phyloP scores from a whole-genome alignment of 2,113 vertebrate genomes.

The Turnix velox region DNA sequence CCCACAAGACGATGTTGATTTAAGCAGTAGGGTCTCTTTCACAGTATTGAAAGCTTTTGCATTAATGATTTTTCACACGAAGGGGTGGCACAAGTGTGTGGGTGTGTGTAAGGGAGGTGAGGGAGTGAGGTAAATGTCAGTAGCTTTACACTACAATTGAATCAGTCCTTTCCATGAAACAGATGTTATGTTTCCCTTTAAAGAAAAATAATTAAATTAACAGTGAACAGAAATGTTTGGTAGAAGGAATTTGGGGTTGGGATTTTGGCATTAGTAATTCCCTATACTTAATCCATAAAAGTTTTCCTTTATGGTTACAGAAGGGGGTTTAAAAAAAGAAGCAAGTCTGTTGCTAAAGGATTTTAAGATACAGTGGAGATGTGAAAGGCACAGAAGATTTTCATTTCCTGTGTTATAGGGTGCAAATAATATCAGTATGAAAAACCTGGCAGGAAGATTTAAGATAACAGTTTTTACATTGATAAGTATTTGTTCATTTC shows the following conservation, averaged over 20 bases:
- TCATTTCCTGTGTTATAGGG: slow-evolving; percentile 95
- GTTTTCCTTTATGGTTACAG: slow-evolving; percentile 69
- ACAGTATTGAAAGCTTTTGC: not conserved
- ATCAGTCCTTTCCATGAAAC: slow-evolving; percentile 52
- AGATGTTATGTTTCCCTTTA: slow-evolving; percentile 46
- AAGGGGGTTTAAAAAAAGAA: slow-evolving; percentile 56
- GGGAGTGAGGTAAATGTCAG: not conserved
- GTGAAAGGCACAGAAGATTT: slow-evolving; percentile 79
- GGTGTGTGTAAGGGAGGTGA: not conserved
- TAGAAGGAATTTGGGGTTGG: slow-evolving; percentile 13
- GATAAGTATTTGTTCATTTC: slow-evolving; percentile 99
- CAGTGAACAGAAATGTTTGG: slow-evolving; percentile 1
- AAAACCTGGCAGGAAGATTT: slow-evolving; percentile 90
- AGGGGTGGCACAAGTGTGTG: not conserved
- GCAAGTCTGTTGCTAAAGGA: slow-evolving; percentile 62
- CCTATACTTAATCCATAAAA: slow-evolving; percentile 46
- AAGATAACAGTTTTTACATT: slow-evolving; percentile 90
- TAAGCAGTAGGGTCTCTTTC: slow-evolving; percentile 11
- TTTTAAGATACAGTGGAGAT: slow-evolving; percentile 79
- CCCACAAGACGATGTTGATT: not conserved
- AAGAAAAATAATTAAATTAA: slow-evolving; percentile 52
- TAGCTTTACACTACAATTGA: slow-evolving; percentile 20
- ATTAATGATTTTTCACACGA: slow-evolving; percentile 9
- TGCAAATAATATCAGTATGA: slow-evolving; percentile 90
- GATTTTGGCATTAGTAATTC: slow-evolving; percentile 50